phyloP scores from a whole-genome alignment of 2,113 vertebrate species.

The Nyctibius bracteatus region DNA sequence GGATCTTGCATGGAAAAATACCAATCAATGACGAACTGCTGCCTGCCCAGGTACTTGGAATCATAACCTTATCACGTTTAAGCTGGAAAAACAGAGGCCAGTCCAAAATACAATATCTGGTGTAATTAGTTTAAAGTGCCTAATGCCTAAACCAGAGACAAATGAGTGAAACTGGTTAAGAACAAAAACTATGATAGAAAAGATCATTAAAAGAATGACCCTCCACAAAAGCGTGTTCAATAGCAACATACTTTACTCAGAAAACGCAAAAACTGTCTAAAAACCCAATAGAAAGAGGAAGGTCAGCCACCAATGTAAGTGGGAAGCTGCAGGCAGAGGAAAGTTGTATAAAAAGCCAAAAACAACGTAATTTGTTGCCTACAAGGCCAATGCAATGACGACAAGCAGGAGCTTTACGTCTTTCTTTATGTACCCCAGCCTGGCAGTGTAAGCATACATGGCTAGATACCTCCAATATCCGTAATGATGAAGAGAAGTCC shows the following conservation, averaged over 20 bases:
- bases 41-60: background rate
- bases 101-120: background rate
- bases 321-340: background rate
- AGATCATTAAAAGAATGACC: background rate
- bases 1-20: background rate
- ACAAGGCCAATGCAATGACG: background rate
- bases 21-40: background rate
- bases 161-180: background rate
- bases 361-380: background rate
- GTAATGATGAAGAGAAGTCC: fast-evolving
- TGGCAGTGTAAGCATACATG: fast-evolving
- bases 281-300: background rate
- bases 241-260: background rate
- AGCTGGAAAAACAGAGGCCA: background rate
- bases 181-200: background rate
- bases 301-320: background rate
- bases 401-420: background rate
- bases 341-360: background rate
- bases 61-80: background rate
- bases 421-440: background rate
- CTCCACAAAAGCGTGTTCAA: background rate
- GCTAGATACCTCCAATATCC: background rate
- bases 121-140: background rate
- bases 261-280: background rate
- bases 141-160: background rate